phyloP scores from a whole-genome alignment of 2,797 vertebrate species.

The Lutra lutra region DNA sequence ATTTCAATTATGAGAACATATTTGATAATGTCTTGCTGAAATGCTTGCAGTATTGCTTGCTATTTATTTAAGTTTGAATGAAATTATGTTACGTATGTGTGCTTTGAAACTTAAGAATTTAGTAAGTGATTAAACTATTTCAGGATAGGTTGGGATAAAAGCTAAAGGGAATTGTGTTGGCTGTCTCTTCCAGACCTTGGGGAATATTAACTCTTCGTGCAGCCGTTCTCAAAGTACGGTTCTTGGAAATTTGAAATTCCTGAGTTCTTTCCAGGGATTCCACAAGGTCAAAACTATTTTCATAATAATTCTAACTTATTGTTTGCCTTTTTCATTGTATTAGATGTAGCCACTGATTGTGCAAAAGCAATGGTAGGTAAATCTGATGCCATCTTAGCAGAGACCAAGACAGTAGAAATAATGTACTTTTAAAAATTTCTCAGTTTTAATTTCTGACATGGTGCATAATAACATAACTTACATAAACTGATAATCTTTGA shows the following conservation, averaged over 20 bases:
- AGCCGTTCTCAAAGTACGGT: background rate
- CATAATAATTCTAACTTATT: background rate
- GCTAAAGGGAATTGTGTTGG: background rate
- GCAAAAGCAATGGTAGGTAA: background rate
- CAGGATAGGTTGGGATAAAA: background rate
- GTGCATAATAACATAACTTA: background rate
- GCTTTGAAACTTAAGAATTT: background rate
- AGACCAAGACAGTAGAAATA: background rate
- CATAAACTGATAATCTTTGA: background rate
- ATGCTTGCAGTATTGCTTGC: background rate
- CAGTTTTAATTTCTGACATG: background rate
- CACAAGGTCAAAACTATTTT: background rate
- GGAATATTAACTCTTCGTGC: background rate
- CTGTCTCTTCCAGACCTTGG: background rate
- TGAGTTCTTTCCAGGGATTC: background rate
- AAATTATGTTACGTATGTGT: background rate
- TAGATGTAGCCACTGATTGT: background rate
- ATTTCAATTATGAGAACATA: background rate
- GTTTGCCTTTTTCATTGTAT: background rate
- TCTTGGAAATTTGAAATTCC: background rate
- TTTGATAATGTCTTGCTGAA: background rate
- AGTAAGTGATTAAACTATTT: background rate
- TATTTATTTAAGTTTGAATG: constrained; percentile 30
- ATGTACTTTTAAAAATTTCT: background rate
- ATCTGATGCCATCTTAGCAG: background rate